Evolutionary conservation across 2,113 vertebrate genomes (phyloP).

Genomic region (Plecturocebus donacophilus): DNA sequence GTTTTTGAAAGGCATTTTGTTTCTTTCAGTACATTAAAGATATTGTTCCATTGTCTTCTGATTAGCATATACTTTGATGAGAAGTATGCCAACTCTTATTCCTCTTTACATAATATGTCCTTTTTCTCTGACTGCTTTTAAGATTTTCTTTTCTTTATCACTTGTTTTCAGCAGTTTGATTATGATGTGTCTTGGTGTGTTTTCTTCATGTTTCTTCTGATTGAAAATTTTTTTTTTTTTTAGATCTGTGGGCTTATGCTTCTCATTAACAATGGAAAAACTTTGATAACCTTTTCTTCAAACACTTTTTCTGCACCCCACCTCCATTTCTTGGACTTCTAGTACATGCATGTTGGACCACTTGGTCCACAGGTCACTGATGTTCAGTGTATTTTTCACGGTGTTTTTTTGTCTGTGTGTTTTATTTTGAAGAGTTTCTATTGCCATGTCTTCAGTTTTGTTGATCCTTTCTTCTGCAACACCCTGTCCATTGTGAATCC

Average conservation of each 20-base stretch:
- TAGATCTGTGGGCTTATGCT: not conserved
- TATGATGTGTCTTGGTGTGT: not conserved
- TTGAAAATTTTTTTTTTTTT: not conserved
- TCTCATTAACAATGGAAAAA: not conserved
- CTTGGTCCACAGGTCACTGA: not conserved
- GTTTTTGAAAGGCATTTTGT: not conserved
- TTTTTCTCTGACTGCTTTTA: not conserved
- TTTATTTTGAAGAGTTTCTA: not conserved
- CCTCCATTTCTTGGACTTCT: not conserved
- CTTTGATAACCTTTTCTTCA: not conserved
- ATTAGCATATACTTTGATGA: not conserved
- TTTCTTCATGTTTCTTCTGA: not conserved
- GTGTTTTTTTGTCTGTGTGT: no score
- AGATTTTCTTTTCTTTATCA: not conserved
- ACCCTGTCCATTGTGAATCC: fast-evolving
- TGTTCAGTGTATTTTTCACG: not conserved
- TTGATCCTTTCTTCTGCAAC: not conserved
- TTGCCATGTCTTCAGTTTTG: not conserved
- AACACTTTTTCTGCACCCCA: not conserved
- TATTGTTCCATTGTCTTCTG: no score
- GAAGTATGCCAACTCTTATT: not conserved
- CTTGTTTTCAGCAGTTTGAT: not conserved
- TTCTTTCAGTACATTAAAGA: not conserved
- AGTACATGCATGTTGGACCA: not conserved
- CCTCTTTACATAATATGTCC: not conserved